Base-by-base conservation (phyloP, 2,113 vertebrate genomes). In the Malurus elegans region DNA sequence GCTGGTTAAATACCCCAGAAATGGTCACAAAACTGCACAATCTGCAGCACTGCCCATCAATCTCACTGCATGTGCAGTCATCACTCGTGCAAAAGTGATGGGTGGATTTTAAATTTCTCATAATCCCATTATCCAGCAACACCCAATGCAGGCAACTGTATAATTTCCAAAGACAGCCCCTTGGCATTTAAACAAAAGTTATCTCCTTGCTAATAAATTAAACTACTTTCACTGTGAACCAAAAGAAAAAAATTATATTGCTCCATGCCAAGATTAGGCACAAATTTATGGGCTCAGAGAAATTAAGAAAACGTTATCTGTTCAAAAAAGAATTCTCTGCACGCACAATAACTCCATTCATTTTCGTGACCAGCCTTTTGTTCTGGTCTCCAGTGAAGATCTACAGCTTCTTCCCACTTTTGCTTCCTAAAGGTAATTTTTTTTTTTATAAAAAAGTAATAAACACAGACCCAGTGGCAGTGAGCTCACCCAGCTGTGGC, bases 401-500 rank as follows among this genome's bases (percentile, higher is more conserved):
- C n/a, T 53, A n/a, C 19, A 28, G 18, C 45, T 79, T 45, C 53
- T 56, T 80, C 20, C 18, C 10, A 25, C 38, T 2, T 4, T 6
- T 25, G 5, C 2, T 72, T 75, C 65, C 53, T 38, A 84, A 80
- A 24, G 1, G 1, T 5, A 48, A 10, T 5, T 28, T 70, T 29
- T 6, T 74, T 51, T 67, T 10, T 38, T 38, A 25, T 48, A 66
- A 83, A 34, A 31, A 48, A 62, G 29, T 11, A 56, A 82, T 32
- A 57, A 20, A 21, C 7, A 36, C 1, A 4, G 10, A 32, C 14
- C 29, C 34, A 12, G 0, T 3, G 17, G 18, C 53, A 69, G 28
- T 1, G 6, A 47, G 11, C 40, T 29, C 24, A 32, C 10, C n/a
- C 2, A 3, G 4, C 32, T 58, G 51, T 31, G 26, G 38, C 44